Conservation (phyloP, 2,888 invertebrate species). For the Digitonthophagus gazella region DNA sequence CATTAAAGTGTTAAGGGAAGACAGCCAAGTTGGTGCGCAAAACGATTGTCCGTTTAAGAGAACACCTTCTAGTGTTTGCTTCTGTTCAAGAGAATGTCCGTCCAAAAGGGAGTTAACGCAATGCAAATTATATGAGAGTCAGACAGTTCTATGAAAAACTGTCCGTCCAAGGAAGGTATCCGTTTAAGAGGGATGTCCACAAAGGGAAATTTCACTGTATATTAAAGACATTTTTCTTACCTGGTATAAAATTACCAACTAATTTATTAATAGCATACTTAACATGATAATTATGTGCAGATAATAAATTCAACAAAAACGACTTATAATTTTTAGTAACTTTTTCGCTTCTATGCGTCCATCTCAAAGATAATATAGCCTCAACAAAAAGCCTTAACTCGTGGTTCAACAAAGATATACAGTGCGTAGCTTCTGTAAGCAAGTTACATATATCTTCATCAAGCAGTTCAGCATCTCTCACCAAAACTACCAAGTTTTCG, state of each 20-base stretch:
- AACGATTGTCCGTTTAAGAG: too few species aligned
- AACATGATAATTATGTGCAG: conserved; percentile 66
- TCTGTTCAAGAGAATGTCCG: too few species aligned
- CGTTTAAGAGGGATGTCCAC: too few species aligned
- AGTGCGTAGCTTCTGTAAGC: conserved; percentile 57
- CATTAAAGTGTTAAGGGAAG: neutral
- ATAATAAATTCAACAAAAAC: conserved; percentile 65
- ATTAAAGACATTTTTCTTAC: too few species aligned
- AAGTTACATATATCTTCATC: conserved; percentile 59
- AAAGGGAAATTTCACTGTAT: too few species aligned
- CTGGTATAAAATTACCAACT: conserved; percentile 60
- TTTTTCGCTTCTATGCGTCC: conserved; percentile 55
- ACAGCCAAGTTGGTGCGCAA: too few species aligned
- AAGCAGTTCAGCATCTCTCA: conserved; percentile 54
- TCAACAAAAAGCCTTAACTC: conserved; percentile 60
- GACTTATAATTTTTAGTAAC: conserved; percentile 60
- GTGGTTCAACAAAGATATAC: conserved; percentile 59
- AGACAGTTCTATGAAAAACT: too few species aligned
- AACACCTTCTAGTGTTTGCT: too few species aligned
- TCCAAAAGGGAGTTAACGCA: too few species aligned
- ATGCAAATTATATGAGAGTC: too few species aligned
- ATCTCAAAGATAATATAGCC: conserved; percentile 59
- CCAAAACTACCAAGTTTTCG: conserved; percentile 54
- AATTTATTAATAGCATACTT: conserved; percentile 61
- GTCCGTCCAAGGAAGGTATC: too few species aligned